These are phyloP conservation scores for Neodiprion lecontei DNA, from an alignment of 1,140 invertebrate genomes.

Conservation along the genomic window DNA sequence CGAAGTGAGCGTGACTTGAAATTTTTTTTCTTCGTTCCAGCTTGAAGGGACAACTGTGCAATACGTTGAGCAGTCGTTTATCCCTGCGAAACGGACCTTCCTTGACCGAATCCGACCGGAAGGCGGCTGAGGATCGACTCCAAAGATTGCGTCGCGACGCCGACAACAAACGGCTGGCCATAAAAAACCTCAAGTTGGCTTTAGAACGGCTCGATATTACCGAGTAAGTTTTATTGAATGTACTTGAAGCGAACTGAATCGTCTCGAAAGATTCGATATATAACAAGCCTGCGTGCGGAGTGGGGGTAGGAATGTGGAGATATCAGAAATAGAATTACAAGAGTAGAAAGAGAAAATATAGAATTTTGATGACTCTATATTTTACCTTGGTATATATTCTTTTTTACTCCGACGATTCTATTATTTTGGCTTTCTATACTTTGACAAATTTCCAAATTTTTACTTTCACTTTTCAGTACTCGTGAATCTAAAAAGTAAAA, in stretches of 20 bases:
- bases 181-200: conserved; percentile 77
- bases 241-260: too few species aligned
- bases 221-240: conserved; percentile 67
- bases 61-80: conserved; percentile 61
- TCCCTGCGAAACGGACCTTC: conserved; percentile 55
- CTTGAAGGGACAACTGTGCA: conserved; percentile 70
- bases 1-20: too few species aligned
- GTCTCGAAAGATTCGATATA: too few species aligned
- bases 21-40: conserved; percentile 44
- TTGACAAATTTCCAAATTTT: too few species aligned
- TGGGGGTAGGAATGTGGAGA: too few species aligned
- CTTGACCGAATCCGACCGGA: conserved; percentile 67
- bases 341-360: not conserved
- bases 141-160: conserved; percentile 71
- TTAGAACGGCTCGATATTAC: conserved; percentile 80
- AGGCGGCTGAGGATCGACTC: conserved; percentile 73
- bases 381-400: conserved; percentile 1
- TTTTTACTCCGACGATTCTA: not conserved
- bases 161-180: conserved; percentile 73
- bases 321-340: too few species aligned
- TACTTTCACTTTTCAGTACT: too few species aligned
- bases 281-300: too few species aligned
- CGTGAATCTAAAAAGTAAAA: too few species aligned
- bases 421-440: not conserved
- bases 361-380: not conserved